These are phyloP conservation scores for Denticeps clupeoides DNA, from an alignment of 2,797 vertebrate species.

Conservation along the genomic window DNA sequence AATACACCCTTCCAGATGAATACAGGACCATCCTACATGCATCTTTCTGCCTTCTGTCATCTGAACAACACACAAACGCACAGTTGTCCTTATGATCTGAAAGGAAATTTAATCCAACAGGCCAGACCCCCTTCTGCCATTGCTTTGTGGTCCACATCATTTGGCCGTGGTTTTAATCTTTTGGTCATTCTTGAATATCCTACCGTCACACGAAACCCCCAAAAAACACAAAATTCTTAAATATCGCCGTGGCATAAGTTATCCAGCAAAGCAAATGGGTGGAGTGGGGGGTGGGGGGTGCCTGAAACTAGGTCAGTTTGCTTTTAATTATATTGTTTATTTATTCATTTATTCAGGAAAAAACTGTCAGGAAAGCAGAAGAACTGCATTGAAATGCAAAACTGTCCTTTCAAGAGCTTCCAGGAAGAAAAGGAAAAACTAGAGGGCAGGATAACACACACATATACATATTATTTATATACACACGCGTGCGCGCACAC, in stretches of 20 bases:
- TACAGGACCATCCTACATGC: constrained; percentile 7
- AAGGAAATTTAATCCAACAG: no score
- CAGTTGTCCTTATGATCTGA: no score
- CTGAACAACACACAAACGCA: not conserved
- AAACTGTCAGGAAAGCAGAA: constrained; percentile 48
- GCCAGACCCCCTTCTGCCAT: not conserved
- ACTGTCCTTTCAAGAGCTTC: constrained; percentile 48
- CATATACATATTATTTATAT: constrained; percentile 3
- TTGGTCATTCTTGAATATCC: constrained; percentile 15
- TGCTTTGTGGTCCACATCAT: not conserved
- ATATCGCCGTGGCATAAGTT: constrained; percentile 17
- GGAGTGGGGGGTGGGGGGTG: constrained; percentile 23
- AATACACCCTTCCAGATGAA: constrained; percentile 5
- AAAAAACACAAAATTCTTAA: constrained; percentile 27
- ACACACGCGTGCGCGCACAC: no score
- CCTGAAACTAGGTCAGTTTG: constrained; percentile 56
- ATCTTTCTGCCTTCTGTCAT: no score
- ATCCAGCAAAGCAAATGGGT: constrained; percentile 3
- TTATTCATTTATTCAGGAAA: constrained; percentile 66
- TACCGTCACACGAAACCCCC: constrained; percentile 24
- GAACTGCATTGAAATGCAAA: constrained; percentile 56
- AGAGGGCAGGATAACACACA: constrained; percentile 31
- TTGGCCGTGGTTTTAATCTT: no score
- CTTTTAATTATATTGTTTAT: constrained; percentile 60
- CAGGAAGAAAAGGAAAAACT: constrained; percentile 30